A percentile compares a stretch with the other conserved stretches of the same genome.
Evolutionary conservation across 2,888 invertebrate genomes (phyloP).

Genomic region (Panzeria rudis): DNA sequence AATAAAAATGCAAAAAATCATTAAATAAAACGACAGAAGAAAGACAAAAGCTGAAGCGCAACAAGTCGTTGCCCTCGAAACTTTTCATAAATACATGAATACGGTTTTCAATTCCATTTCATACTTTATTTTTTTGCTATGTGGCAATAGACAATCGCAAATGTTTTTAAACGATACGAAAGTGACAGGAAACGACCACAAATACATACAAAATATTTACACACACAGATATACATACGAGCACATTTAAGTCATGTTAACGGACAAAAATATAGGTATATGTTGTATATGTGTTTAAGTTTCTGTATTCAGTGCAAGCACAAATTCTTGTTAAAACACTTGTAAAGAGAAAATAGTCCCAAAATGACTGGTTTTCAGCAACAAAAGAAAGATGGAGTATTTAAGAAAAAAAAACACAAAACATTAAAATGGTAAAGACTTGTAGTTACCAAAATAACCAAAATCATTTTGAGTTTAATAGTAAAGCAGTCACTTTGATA

Average conservation of each 20-base stretch:
- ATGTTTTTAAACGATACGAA: conserved; percentile 69
- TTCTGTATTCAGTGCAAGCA: background rate
- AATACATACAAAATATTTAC: conserved; percentile 51
- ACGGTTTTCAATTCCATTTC: conserved; percentile 31
- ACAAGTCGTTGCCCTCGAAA: conserved; percentile 76
- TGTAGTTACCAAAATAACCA: conserved; percentile 42
- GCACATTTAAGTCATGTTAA: background rate
- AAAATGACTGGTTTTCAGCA: conserved; percentile 38
- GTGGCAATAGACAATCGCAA: conserved; percentile 58
- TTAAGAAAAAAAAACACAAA: background rate
- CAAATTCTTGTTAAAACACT: conserved; percentile 36
- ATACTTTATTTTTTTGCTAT: background rate
- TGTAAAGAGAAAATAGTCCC: conserved; percentile 6
- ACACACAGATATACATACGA: conserved; percentile 6
- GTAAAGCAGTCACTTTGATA: background rate
- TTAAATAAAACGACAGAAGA: conserved; percentile 2
- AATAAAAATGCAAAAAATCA: conserved; percentile 2
- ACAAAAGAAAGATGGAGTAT: conserved; percentile 9
- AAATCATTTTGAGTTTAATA: conserved; percentile 43
- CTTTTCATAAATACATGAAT: conserved; percentile 53
- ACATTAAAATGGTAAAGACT: conserved; percentile 18
- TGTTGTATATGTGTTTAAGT: background rate
- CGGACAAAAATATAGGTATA: background rate
- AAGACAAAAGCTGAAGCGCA: conserved; percentile 71
- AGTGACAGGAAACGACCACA: conserved; percentile 74